Percentiles rank a stretch among this genome's conserved stretches.
Evolutionary conservation across 2,888 invertebrate species (phyloP).

Genomic region (Volucella zonaria): DNA sequence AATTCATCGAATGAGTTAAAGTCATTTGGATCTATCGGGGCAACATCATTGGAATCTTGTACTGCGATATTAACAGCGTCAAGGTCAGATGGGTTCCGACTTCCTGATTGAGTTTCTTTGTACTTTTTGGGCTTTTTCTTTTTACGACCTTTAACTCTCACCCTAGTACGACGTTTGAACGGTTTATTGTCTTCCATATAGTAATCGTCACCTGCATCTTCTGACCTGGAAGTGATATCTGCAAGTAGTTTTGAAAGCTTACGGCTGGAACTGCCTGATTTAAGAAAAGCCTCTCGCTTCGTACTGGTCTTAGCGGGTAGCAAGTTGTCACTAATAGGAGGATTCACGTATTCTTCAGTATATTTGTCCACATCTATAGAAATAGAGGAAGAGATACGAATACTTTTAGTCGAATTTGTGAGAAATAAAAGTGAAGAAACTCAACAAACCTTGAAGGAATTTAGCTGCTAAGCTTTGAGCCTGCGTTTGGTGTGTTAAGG

Average conservation of each 20-base stretch:
- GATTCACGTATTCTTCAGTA: slow-evolving; percentile 23
- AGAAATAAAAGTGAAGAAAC: too few species aligned
- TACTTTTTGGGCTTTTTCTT: slow-evolving; percentile 46
- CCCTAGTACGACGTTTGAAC: slow-evolving; percentile 35
- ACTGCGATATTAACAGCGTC: background rate
- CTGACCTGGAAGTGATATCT: slow-evolving; percentile 39
- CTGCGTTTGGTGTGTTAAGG: slow-evolving; percentile 5
- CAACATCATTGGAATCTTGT: background rate
- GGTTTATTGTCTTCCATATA: background rate
- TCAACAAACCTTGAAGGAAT: slow-evolving; percentile 46
- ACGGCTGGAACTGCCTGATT: slow-evolving; percentile 16
- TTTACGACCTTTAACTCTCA: slow-evolving; percentile 9
- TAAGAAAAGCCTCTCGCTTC: slow-evolving; percentile 59
- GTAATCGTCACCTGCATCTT: slow-evolving; percentile 22
- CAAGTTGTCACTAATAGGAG: slow-evolving; percentile 47
- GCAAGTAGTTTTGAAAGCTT: slow-evolving; percentile 30
- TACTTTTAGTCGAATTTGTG: background rate
- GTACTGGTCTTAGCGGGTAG: slow-evolving; percentile 23
- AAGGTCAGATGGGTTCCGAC: background rate
- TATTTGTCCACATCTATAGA: slow-evolving; percentile 36
- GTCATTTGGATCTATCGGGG: slow-evolving; percentile 3
- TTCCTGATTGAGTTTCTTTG: background rate
- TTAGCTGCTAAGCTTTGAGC: slow-evolving; percentile 45
- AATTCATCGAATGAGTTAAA: slow-evolving; percentile 65
- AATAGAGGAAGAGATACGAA: background rate